Evolutionary conservation across 2,888 invertebrate species (phyloP), one percentile per base, ranked within the genome.

Genomic region (Hyles lineata): DNA sequence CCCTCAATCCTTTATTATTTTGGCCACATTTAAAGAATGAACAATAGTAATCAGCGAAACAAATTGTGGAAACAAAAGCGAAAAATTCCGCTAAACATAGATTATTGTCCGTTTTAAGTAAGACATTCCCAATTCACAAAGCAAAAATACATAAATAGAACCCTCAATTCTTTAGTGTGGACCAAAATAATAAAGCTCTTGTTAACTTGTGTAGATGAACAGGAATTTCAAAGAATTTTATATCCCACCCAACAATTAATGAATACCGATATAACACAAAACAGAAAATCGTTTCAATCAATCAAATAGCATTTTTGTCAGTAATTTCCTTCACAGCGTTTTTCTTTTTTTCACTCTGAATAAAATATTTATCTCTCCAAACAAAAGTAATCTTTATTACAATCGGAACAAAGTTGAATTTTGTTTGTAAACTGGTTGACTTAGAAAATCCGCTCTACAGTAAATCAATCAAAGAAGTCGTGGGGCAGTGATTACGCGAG

Each of bases 391-490:
- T 6, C 35, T 43, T 35, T 58, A 58, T 17, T 19, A 0, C n/a
- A 8, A 1, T 3, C 0, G 0, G 2, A 0, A 15, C 55, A 59
- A 67, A 23, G 67, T 59, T 58, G 3, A 23, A 43, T 63, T 58
- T 67, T 19, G 23, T 8, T 23, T 23, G 19, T 19, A 9, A 5
- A 32, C 0, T 17, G 55, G 35, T 55, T 58, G 32, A 67, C 23
- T 58, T 19, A 67, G 58, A 72, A 58, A 32, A 25, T 63, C 29
- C 62, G 25, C 32, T 71, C 55, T 25, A 63, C 32, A 62, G 72
- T 72, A 72, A 72, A 72, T 72, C 72, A 72, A 72, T 72, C 72
- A 35, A 67, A 72, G 67, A 58, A 67, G 32, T 62, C 72, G 35
- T 43, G 58, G 72, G 58, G 63, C 72, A 55, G 58, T 72, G 72